Conservation (phyloP, 1,140 invertebrate genomes). For the Papilio xuthus region DNA sequence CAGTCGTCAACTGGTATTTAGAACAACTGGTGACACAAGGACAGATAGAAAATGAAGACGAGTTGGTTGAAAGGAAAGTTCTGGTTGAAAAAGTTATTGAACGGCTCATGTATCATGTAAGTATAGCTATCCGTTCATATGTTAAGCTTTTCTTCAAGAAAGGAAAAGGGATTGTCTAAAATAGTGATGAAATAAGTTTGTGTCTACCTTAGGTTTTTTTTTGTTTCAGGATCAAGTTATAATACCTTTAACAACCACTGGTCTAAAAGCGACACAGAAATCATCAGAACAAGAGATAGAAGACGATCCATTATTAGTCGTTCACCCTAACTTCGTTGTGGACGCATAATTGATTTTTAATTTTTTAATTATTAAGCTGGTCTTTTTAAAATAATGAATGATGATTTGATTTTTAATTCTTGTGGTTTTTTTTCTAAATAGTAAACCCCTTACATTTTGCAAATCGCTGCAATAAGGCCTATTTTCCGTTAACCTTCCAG, state of each 20-base stretch:
- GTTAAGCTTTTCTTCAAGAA: too few relatives aligned
- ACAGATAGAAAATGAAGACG: constrained; percentile 95
- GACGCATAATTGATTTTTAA: constrained; percentile 78
- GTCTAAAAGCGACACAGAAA: constrained; percentile 81
- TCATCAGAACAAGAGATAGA: constrained; percentile 83
- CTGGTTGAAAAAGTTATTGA: constrained; percentile 98
- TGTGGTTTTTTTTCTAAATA: background rate
- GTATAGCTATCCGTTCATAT: constrained; percentile 55
- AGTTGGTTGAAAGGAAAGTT: constrained; percentile 93
- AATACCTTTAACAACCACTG: constrained; percentile 90
- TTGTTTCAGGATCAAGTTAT: constrained; percentile 92
- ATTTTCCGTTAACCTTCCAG: too few relatives aligned
- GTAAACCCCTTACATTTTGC: too few relatives aligned
- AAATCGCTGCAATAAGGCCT: too few relatives aligned
- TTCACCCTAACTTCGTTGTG: constrained; percentile 97
- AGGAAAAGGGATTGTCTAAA: too few relatives aligned
- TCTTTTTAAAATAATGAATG: background rate
- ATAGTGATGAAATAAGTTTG: too few relatives aligned
- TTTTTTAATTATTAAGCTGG: background rate
- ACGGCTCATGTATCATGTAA: constrained; percentile 93
- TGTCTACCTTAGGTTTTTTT: background rate
- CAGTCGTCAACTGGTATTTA: constrained; percentile 97
- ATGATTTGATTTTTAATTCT: background rate
- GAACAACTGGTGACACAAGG: constrained; percentile 89
- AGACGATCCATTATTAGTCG: constrained; percentile 94